These are phyloP conservation scores for Triops cancriformis DNA, from an alignment of 1,140 invertebrate species.

Conservation along the genomic window DNA sequence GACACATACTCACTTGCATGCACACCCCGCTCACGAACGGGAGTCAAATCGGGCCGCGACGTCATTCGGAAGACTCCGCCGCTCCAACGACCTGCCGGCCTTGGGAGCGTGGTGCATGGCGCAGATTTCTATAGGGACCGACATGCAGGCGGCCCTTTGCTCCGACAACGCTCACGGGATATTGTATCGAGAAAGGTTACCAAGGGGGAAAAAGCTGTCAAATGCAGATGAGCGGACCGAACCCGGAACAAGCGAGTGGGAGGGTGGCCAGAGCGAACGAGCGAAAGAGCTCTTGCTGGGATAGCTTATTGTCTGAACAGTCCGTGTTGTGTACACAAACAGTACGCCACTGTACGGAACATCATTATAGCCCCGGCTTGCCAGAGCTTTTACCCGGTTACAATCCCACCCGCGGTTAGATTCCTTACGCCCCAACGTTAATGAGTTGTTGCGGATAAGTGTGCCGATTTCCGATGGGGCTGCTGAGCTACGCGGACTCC, in stretches of 20 bases:
- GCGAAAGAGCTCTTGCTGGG: background rate
- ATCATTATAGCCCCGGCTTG: background rate
- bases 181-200: conserved; percentile 7
- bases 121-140: background rate
- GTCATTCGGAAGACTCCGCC: background rate
- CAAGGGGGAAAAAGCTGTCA: conserved; percentile 8
- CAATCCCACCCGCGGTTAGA: background rate
- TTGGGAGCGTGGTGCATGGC: background rate
- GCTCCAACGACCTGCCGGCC: background rate
- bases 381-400: background rate
- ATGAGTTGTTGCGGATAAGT: conserved; percentile 4
- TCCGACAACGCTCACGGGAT: background rate
- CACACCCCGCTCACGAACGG: conserved; percentile 1
- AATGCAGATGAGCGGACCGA: background rate
- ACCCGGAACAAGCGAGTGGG: background rate
- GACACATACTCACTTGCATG: conserved; percentile 5
- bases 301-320: background rate
- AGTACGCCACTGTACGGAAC: background rate
- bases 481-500: background rate
- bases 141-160: background rate
- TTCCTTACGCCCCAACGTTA: background rate
- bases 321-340: background rate
- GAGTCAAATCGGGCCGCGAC: background rate
- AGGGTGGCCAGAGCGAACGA: background rate
- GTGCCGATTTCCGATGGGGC: background rate